phyloP scores from a whole-genome alignment of 1,140 invertebrate species.

The Drosophila nigrodunni region DNA sequence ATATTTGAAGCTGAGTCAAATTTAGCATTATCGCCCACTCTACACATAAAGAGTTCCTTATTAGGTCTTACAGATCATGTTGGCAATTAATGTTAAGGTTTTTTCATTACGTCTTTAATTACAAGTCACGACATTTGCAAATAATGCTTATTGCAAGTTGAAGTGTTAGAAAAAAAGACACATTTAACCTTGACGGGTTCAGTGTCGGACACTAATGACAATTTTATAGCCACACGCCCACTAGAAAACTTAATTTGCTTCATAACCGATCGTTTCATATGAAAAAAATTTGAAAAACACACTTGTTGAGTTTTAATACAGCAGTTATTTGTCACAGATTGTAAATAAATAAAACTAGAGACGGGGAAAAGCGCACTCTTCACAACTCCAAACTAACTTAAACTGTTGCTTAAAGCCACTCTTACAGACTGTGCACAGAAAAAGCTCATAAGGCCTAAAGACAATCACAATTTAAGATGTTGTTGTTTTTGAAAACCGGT shows the following conservation, averaged over 20 bases:
- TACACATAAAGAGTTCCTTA: slow-evolving; percentile 16
- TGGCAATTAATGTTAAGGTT: slow-evolving; percentile 4
- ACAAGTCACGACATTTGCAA: background rate
- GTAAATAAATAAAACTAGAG: slow-evolving; percentile 6
- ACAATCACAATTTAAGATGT: slow-evolving; percentile 9
- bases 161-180: slow-evolving; percentile 17
- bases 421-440: slow-evolving; percentile 30
- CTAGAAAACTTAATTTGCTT: background rate
- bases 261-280: background rate
- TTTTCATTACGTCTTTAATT: background rate
- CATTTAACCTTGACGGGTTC: slow-evolving; percentile 30
- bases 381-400: slow-evolving; percentile 29
- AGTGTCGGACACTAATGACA: background rate
- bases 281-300: background rate
- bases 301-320: slow-evolving; percentile 2
- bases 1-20: slow-evolving; percentile 19
- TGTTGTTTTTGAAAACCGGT: slow-evolving; percentile 36
- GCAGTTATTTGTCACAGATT: slow-evolving; percentile 1
- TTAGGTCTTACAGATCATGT: background rate
- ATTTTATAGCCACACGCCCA: background rate
- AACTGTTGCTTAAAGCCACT: slow-evolving; percentile 33
- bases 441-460: slow-evolving; percentile 40
- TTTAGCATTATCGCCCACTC: slow-evolving; percentile 20
- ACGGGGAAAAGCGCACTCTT: slow-evolving; percentile 19
- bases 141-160: slow-evolving; percentile 13